Evolutionary conservation across 1,140 invertebrate genomes (phyloP).

Genomic region (Matsumurasca onukii): DNA sequence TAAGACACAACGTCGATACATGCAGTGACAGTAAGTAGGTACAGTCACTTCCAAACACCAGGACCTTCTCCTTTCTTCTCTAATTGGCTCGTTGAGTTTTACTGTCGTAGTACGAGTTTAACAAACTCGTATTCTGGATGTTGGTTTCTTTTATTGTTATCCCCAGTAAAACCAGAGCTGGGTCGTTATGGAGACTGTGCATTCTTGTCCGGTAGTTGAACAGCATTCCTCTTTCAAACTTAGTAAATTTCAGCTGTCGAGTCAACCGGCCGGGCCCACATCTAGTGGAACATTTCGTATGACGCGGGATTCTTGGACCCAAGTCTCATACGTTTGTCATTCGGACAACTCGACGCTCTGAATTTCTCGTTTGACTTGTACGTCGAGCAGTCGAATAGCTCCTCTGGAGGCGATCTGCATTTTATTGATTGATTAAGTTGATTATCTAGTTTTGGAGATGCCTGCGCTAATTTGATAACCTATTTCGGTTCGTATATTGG

Average conservation of each 20-base stretch:
- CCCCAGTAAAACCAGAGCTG: conserved; percentile 8
- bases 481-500: too few species aligned
- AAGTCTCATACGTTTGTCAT: too few species aligned
- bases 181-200: conserved; percentile 22
- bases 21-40: not conserved
- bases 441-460: too few species aligned
- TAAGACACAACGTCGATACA: not conserved
- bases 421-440: too few species aligned
- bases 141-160: conserved; percentile 8
- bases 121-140: conserved; percentile 6
- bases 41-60: conserved; percentile 4
- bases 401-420: too few species aligned
- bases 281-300: not conserved
- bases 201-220: conserved; percentile 27
- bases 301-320: too few species aligned
- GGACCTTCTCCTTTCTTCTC: conserved; percentile 3
- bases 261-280: not conserved
- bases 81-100: conserved; percentile 24
- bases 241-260: conserved; percentile 28
- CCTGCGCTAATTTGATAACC: too few species aligned
- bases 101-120: conserved; percentile 15
- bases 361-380: too few species aligned
- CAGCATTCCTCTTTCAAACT: conserved; percentile 31
- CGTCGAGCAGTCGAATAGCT: too few species aligned
- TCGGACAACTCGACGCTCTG: too few species aligned